A percentile compares a stretch with the other conserved stretches of the same genome.
Evolutionary conservation across 2,888 invertebrate genomes (phyloP).

Genomic region (Ceriagrion tenellum): DNA sequence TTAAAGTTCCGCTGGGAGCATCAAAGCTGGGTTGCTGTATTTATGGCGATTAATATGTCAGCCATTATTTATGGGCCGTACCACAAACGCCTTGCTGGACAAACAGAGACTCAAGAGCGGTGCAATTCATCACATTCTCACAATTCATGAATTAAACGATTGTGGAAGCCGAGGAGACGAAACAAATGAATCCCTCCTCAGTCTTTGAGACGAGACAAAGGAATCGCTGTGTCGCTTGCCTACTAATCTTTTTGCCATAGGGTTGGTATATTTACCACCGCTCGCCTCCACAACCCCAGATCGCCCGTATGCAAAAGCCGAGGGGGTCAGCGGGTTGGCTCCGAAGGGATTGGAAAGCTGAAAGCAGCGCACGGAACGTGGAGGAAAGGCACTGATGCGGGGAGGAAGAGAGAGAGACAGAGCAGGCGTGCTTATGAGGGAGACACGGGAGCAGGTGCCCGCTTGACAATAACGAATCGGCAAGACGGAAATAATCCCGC

Average conservation of each 20-base stretch:
- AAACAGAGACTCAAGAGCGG: background rate
- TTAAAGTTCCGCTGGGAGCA: background rate
- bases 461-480: conserved; percentile 55
- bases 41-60: background rate
- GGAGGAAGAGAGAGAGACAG: background rate
- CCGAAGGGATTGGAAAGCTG: background rate
- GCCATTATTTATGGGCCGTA: background rate
- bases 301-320: background rate
- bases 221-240: background rate
- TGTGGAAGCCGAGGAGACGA: background rate
- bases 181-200: conserved; percentile 7
- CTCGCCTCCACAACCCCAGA: background rate
- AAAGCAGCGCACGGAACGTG: background rate
- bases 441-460: conserved; percentile 57
- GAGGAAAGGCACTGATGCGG: background rate
- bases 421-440: background rate
- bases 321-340: background rate
- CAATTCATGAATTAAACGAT: background rate
- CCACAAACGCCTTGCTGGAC: background rate
- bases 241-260: background rate
- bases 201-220: conserved; percentile 3
- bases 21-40: background rate
- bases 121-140: background rate
- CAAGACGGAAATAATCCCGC: conserved; percentile 48
- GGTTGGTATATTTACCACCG: background rate